phyloP scores from a whole-genome alignment of 2,797 vertebrate species.

The Periophthalmus magnuspinnatus region DNA sequence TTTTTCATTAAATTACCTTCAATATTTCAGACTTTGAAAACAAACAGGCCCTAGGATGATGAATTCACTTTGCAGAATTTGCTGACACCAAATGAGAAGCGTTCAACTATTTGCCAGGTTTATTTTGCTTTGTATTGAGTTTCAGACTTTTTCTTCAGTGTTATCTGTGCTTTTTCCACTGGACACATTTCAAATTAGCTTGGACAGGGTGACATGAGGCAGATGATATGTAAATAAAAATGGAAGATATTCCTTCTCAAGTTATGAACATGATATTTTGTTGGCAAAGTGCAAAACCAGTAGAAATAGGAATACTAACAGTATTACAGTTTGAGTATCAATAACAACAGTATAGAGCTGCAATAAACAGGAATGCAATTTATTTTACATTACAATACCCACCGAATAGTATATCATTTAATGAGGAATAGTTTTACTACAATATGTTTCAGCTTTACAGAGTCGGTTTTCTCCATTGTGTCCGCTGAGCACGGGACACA shows the following conservation, averaged over 20 bases:
- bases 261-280: too few species aligned
- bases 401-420: neutral
- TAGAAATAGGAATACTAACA: too few species aligned
- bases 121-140: neutral
- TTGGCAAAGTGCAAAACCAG: too few species aligned
- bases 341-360: too few species aligned
- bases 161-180: slow-evolving; percentile 14
- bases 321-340: too few species aligned
- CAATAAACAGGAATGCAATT: too few species aligned
- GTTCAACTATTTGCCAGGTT: neutral
- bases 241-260: neutral
- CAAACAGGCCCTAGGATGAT: neutral
- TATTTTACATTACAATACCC: too few species aligned
- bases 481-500: slow-evolving; percentile 68
- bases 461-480: slow-evolving; percentile 2
- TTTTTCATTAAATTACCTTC: neutral
- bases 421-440: neutral
- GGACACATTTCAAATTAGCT: neutral
- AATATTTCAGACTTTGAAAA: neutral
- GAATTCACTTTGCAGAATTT: slow-evolving; percentile 1
- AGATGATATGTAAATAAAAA: neutral
- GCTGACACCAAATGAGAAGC: neutral
- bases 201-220: neutral
- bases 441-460: neutral
- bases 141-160: slow-evolving; percentile 1